A percentile compares a stretch with the other conserved stretches of the same genome.
These are phyloP conservation scores for Norana najaformis DNA, from an alignment of 2,888 invertebrate genomes.

Conservation along the genomic window DNA sequence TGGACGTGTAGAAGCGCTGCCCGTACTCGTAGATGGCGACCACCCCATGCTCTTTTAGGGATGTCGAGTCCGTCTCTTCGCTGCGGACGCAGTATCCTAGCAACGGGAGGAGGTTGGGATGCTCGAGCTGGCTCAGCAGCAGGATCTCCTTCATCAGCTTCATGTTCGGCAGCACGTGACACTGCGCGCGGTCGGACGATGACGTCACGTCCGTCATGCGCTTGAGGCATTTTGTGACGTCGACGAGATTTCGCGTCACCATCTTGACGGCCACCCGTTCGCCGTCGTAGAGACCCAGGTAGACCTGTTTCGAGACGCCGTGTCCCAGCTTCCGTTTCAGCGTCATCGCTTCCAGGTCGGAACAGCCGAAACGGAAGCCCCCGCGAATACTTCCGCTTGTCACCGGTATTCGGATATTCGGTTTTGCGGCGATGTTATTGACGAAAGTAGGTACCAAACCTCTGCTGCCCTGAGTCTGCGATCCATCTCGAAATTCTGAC, in stretches of 20 bases:
- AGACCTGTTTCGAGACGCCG: conserved; percentile 58
- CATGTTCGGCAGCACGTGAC: conserved; percentile 54
- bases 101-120: conserved; percentile 53
- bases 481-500: neutral
- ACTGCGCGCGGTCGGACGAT: conserved; percentile 38
- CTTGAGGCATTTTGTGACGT: conserved; percentile 53
- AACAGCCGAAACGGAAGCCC: conserved; percentile 50
- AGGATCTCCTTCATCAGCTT: conserved; percentile 60
- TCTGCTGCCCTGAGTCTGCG: neutral
- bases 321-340: conserved; percentile 55
- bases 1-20: conserved; percentile 49
- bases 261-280: conserved; percentile 55
- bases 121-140: conserved; percentile 53
- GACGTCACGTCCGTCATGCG: neutral
- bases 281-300: conserved; percentile 50
- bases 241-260: conserved; percentile 57
- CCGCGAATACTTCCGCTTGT: neutral
- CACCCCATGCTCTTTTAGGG: conserved; percentile 55
- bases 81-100: conserved; percentile 58
- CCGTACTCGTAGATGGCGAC: conserved; percentile 56
- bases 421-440: neutral
- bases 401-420: neutral
- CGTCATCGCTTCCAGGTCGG: conserved; percentile 51
- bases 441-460: neutral
- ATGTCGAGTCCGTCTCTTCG: conserved; percentile 56